Conservation (phyloP, 2,888 invertebrate species). For the Spodoptera exigua region DNA sequence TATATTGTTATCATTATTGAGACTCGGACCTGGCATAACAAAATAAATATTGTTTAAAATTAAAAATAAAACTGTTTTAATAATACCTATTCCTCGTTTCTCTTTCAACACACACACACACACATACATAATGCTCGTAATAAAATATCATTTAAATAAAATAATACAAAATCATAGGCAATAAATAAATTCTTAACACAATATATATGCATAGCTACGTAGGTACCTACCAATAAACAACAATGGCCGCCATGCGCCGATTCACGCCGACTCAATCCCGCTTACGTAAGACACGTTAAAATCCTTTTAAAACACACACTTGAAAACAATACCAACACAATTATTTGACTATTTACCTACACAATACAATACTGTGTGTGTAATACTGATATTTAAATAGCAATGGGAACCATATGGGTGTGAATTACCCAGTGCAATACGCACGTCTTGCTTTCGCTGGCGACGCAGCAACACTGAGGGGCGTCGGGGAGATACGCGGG, state of each 20-base stretch:
- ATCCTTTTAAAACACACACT: not conserved
- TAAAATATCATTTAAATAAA: not conserved
- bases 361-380: too few relatives aligned
- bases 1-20: too few relatives aligned
- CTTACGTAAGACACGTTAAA: slow-evolving; percentile 5
- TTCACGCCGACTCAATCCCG: not conserved
- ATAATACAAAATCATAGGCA: not conserved
- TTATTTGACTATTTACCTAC: too few relatives aligned
- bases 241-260: not conserved
- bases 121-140: too few relatives aligned
- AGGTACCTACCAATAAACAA: slow-evolving; percentile 6
- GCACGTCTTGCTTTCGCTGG: slow-evolving; percentile 30
- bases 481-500: slow-evolving; percentile 3
- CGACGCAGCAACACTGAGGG: slow-evolving; percentile 34
- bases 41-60: too few relatives aligned
- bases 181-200: too few relatives aligned
- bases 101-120: too few relatives aligned
- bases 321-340: too few relatives aligned
- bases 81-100: too few relatives aligned
- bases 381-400: too few relatives aligned
- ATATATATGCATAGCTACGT: not conserved
- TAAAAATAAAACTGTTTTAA: too few relatives aligned
- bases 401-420: slow-evolving; percentile 17
- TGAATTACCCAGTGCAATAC: slow-evolving; percentile 30
- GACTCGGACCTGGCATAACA: too few relatives aligned